Evolutionary conservation across 2,888 invertebrate genomes (phyloP), one percentile per base, ranked within the genome.

Genomic region (Sphaerophoria taeniata): DNA sequence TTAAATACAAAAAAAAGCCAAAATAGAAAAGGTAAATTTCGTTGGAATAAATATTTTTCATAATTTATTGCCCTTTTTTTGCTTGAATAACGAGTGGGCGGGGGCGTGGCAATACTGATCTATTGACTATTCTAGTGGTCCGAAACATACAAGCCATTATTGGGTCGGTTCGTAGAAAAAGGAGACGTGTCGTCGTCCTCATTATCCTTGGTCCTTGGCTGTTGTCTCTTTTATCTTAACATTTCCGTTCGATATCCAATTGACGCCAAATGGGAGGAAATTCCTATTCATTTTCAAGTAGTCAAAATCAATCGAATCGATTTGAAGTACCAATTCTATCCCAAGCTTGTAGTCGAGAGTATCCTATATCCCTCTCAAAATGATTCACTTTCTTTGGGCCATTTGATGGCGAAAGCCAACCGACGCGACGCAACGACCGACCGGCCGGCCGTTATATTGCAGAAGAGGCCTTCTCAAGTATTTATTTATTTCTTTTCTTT

Each of bases 21-120:
- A 43, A 11, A 5, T 43, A 43, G 11, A 49, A 76, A 73, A 81
- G 76, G 81, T 73, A 56, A 65, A 56, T 72, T 81, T 76, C 76
- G 24, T 24, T 24, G 1, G 76, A 85, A 81, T 73, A 81, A 81
- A 85, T 85, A 81, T 81, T 85, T 85, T 81, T 85, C 76, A 85
- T 80, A 85, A 85, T 85, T 77, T 77, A 81, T 81, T 77, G 58
- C 72, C 73, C 81, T 45, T 36, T 12, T 12, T 76, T 61, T 56
- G 9, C 12, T 43, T 7, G 39, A 11, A 2, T 43, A n/a, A n/a
- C 39, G 39, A 43, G 11, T 9, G 12, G 12, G 43, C 3, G 43
- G 43, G 43, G 39, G 6, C 39, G 6, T 39, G 6, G 39, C 12
- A n/a, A 36, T 71, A 80, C 80, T 84, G 75, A 83, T 74, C 74